Evolutionary conservation across 2,888 invertebrate species (phyloP), one percentile per base, ranked within the genome.

Genomic region (Megamerina dolium): DNA sequence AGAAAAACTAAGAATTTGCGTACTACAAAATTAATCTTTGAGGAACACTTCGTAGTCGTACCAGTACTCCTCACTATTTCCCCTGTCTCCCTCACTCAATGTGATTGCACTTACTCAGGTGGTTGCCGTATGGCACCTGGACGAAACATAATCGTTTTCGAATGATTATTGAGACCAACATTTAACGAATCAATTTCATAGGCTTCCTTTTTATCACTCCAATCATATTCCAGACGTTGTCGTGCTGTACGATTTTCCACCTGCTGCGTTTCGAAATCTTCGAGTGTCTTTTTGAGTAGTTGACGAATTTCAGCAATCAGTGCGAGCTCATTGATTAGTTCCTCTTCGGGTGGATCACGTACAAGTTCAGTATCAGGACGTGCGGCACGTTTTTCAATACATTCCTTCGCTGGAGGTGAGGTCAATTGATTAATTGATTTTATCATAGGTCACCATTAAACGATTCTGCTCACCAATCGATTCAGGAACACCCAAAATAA

Each of bases 191-290:
- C 92, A 4, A 87, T 81, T 53, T 83, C 80, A 58, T 86, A 83
- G 0, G 90, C 80, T 62, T 87, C 81, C 45, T 79, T 78, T 73
- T 94, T 94, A 62, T 93, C 90, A 58, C 90, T 90, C 90, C 91
- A 93, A 65, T 93, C 92, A 60, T 81, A 84, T 71, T 94, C 93
- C 45, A 93, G 75, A 32, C 83, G 79, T 52, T 84, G 80, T 63
- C 93, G 91, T 1, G 85, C 83, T 13, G 86, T 81, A 59, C 86
- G 85, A 60, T 89, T 83, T 55, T 85, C 79, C 20, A 78, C 62
- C 61, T 86, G 73, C 68, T 88, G 87, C 27, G 76, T 74, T 51
- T 85, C 81, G 20, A 87, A 80, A 58, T 82, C 79, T 27, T 77
- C 73, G 5, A 85, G 66, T 1, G 81, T 82, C 50, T 77, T 76